Conservation (phyloP, 2,113 vertebrate genomes). For the Gambusia holbrooki region DNA sequence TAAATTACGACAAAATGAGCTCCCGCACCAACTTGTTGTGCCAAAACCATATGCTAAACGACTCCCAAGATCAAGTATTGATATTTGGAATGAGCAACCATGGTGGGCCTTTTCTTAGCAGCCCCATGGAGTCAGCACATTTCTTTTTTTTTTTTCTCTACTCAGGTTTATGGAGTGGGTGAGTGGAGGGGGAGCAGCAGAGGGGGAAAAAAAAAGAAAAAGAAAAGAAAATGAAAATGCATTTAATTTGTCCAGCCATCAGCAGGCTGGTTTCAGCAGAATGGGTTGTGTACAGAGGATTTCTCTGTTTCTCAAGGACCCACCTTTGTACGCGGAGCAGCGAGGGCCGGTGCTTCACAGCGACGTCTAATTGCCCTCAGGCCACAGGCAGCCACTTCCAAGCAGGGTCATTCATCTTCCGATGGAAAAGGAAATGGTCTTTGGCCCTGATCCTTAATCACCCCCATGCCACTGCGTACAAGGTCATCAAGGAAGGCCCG, state of each 20-base stretch:
- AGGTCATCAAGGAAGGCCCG: conserved; percentile 76
- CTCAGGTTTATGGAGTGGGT: conserved; percentile 12
- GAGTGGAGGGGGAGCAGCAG: conserved; percentile 32
- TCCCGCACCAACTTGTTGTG: conserved; percentile 24
- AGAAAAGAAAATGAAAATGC: conserved; percentile 31
- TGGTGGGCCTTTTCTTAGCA: conserved; percentile 33
- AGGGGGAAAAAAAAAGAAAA: conserved; percentile 7
- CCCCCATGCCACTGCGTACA: conserved; percentile 73
- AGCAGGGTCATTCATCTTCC: conserved; percentile 81
- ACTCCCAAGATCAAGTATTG: conserved; percentile 71
- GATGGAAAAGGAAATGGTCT: conserved; percentile 77
- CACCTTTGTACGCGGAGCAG: conserved; percentile 59
- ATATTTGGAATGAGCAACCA: conserved; percentile 55
- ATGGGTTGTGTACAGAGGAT: conserved; percentile 52
- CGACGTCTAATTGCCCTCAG: conserved; percentile 78
- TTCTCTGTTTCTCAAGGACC: conserved; percentile 71
- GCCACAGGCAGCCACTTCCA: conserved; percentile 78
- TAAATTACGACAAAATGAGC: conserved; percentile 48
- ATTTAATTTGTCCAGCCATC: conserved; percentile 63
- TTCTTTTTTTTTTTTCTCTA: conserved; percentile 11
- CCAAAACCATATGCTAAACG: conserved; percentile 40
- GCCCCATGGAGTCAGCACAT: conserved; percentile 58
- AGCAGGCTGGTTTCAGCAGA: conserved; percentile 59
- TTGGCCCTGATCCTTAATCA: conserved; percentile 81
- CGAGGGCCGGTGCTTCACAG: conserved; percentile 67